Evolutionary conservation across 64 coral and sea anemone species (phyloP), one percentile per base, ranked within the genome.

Genomic region (Montipora sp.): DNA sequence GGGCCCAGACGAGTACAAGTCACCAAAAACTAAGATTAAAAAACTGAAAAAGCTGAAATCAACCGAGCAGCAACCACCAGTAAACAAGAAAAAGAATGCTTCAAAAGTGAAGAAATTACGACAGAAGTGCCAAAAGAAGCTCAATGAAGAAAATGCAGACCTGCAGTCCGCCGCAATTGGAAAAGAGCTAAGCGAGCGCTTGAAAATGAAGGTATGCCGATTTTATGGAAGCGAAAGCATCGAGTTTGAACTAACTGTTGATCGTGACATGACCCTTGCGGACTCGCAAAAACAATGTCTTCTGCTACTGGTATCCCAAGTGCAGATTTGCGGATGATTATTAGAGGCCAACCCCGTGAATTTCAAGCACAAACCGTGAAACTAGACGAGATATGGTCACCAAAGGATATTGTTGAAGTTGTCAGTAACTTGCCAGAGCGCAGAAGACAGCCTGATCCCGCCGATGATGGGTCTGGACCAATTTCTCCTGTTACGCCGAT

Each of bases 271-370:
- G 82, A 47, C 45, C 12, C 82, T 85, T 7, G 18, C 15, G 68
- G 20, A 8, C 2, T 36, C 3, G 3, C 60, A 65, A 85, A 85
- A 69, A 85, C 9, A 45, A 18, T 85, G 47, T 85, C 51, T 58
- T 85, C 13, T 67, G 82, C 82, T 67, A 85, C 82, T 47, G 82
- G 82, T 14, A 85, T 85, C 19, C 24, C 82, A 58, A 4, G 5
- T 47, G 7, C 65, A 27, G 47, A 85, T 4, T 85, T 85, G 58
- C 47, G 51, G 14, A 23, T 85, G 21, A 46, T 85, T 11, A 45
- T 48, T 63, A 58, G 82, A 85, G 63, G 82, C 60, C 58, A 85
- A 51, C 13, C 61, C 8, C 3, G 60, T 19, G 47, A 47, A 23
- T 14, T 46, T 85, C 16, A 49, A 67, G 58, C 61, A 8, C 82